Percentiles rank a stretch among this genome's conserved stretches.
These are phyloP conservation scores for Tetrapedia diversipes DNA, from an alignment of 2,888 invertebrate genomes.

Conservation along the genomic window DNA sequence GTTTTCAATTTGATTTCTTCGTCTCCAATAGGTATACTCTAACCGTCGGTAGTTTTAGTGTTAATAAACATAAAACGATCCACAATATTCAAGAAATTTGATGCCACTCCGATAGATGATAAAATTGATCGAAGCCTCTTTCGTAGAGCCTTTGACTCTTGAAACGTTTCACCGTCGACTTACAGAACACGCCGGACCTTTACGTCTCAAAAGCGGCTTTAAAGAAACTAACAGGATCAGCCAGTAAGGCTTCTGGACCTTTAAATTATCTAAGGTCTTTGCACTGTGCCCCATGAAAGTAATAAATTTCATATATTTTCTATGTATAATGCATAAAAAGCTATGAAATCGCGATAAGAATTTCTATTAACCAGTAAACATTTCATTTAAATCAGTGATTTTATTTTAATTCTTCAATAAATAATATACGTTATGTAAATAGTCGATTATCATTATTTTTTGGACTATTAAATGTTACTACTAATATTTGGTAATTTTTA, in stretches of 20 bases:
- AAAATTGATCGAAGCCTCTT: slow-evolving; percentile 27
- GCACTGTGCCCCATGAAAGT: slow-evolving; percentile 15
- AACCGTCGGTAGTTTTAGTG: no score
- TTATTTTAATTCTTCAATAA: neutral
- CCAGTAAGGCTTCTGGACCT: slow-evolving; percentile 43
- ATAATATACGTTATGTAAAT: no score
- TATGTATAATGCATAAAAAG: neutral
- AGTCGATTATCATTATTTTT: no score
- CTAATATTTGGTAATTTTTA: no score
- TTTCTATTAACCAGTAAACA: neutral
- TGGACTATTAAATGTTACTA: no score
- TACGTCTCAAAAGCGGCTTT: slow-evolving; percentile 44
- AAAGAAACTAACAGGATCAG: slow-evolving; percentile 50
- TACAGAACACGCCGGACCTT: slow-evolving; percentile 31
- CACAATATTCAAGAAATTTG: neutral
- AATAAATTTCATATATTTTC: slow-evolving; percentile 8
- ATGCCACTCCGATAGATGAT: neutral
- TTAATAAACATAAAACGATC: neutral
- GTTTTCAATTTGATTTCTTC: no score
- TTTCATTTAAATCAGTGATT: neutral
- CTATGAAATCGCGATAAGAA: neutral
- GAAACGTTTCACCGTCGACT: slow-evolving; percentile 14
- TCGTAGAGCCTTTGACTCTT: slow-evolving; percentile 14
- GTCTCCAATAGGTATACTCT: no score
- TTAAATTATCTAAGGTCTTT: slow-evolving; percentile 40